A percentile compares a stretch with the other conserved stretches of the same genome.
phyloP scores from a whole-genome alignment of 2,888 invertebrate genomes.

The Acrobasis consociella region DNA sequence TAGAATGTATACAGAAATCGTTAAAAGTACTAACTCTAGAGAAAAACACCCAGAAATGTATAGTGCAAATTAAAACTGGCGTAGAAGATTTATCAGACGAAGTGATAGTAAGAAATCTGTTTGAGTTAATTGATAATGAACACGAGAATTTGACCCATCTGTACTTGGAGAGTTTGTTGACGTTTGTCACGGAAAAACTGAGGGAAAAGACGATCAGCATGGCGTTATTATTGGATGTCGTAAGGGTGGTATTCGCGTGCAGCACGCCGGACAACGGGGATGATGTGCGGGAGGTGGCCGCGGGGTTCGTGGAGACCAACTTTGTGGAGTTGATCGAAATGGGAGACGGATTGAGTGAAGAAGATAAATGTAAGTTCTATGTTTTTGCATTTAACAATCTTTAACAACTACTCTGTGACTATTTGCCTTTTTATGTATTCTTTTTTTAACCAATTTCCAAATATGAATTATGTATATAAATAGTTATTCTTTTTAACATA shows the following conservation, averaged over 20 bases:
- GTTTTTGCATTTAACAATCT: too few relatives aligned
- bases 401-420: too few relatives aligned
- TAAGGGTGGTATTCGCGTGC: conserved; percentile 50
- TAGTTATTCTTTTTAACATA: too few relatives aligned
- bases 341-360: conserved; percentile 34
- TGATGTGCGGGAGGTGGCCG: conserved; percentile 47
- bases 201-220: conserved; percentile 27
- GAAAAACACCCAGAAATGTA: conserved; percentile 47
- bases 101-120: conserved; percentile 43
- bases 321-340: conserved; percentile 37
- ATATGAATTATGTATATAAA: too few relatives aligned
- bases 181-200: conserved; percentile 45
- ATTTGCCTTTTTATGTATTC: too few relatives aligned
- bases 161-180: conserved; percentile 55
- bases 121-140: conserved; percentile 49
- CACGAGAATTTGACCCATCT: conserved; percentile 61
- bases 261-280: conserved; percentile 57
- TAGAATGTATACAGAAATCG: conserved; percentile 62
- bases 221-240: conserved; percentile 42
- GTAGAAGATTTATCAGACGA: conserved; percentile 36
- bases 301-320: conserved; percentile 52
- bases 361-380: conserved; percentile 52
- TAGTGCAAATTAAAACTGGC: conserved; percentile 40
- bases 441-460: too few relatives aligned
- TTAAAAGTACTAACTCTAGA: conserved; percentile 54